A percentile compares a stretch with the other conserved stretches of the same genome.
phyloP scores from a whole-genome alignment of 2,113 vertebrate genomes.

The Ovibos moschatus region DNA sequence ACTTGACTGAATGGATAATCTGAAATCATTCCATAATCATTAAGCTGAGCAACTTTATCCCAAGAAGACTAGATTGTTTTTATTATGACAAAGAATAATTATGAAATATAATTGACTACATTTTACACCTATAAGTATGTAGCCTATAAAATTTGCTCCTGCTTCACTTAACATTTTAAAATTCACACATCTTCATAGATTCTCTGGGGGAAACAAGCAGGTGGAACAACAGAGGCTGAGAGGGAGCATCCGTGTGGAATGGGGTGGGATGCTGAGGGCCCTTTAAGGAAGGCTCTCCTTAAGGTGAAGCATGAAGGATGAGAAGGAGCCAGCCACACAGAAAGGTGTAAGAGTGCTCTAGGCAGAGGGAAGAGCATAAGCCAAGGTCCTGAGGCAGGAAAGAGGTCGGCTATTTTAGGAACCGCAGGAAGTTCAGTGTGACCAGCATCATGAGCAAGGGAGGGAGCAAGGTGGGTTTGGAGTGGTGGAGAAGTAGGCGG shows the following conservation, averaged over 20 bases:
- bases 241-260: not conserved
- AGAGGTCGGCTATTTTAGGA: not conserved
- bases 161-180: not conserved
- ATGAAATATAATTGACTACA: not conserved
- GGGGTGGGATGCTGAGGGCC: not conserved
- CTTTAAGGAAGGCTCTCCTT: not conserved
- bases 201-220: not conserved
- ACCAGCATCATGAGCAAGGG: not conserved
- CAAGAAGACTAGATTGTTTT: not conserved
- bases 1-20: not conserved
- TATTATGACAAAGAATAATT: not conserved
- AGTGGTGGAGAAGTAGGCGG: not conserved
- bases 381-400: not conserved
- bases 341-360: not conserved
- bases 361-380: not conserved
- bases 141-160: not conserved
- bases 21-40: not conserved
- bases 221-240: not conserved
- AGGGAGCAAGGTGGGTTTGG: not conserved
- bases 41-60: not conserved
- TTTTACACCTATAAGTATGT: not conserved
- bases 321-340: not conserved
- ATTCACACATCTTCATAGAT: not conserved
- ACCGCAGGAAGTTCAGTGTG: not conserved
- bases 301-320: not conserved